Evolutionary conservation across 2,797 vertebrate genomes (phyloP).

Genomic region (Argyrosomus regius): DNA sequence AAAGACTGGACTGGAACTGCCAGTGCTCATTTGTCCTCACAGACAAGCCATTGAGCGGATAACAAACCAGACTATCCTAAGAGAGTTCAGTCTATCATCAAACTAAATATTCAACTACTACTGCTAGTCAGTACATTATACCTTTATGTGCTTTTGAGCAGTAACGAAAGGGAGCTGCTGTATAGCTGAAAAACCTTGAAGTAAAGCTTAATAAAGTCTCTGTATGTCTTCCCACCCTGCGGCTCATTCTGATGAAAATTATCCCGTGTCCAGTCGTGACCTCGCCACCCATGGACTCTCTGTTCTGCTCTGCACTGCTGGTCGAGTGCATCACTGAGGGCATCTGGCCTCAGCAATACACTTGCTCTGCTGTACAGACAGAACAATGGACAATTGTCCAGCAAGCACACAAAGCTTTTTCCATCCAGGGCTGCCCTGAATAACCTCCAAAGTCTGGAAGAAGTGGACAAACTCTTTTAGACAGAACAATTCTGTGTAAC

Average conservation of each 20-base stretch:
- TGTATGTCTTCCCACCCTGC: constrained; percentile 14
- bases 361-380: constrained; percentile 35
- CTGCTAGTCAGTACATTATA: neutral
- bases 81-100: too few relatives aligned
- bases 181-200: constrained; percentile 1
- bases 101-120: neutral
- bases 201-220: constrained; percentile 30
- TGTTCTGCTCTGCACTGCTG: constrained; percentile 41
- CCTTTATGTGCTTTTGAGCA: neutral
- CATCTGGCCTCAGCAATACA: constrained; percentile 65
- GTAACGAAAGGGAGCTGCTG: neutral
- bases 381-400: constrained; percentile 72
- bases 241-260: constrained; percentile 44
- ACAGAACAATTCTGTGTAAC: constrained; percentile 58
- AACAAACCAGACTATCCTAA: too few relatives aligned
- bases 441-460: constrained; percentile 62
- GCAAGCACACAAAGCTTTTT: constrained; percentile 55
- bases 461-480: constrained; percentile 57
- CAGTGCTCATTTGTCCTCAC: too few relatives aligned
- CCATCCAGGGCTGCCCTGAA: constrained; percentile 43
- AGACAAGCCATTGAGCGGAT: too few relatives aligned
- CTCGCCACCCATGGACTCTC: constrained; percentile 40
- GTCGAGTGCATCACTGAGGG: constrained; percentile 57
- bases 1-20: too few relatives aligned
- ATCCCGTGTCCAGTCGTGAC: constrained; percentile 41